Percentiles rank a stretch among this genome's conserved stretches.
These are phyloP conservation scores for Danionella cerebrum DNA, from an alignment of 2,113 vertebrate genomes.

Conservation along the genomic window DNA sequence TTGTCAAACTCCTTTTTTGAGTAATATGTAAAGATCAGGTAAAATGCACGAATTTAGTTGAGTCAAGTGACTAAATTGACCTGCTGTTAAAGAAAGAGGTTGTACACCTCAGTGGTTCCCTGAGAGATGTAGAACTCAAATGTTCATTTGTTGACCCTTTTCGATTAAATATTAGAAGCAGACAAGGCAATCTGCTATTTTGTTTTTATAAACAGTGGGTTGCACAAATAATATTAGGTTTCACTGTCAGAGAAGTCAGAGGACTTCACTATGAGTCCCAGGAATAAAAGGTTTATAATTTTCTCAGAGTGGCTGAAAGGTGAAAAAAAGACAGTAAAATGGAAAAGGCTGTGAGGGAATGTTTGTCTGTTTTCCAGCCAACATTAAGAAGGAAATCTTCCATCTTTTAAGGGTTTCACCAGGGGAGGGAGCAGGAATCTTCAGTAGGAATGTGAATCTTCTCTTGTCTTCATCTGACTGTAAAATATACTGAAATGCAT, in stretches of 20 bases:
- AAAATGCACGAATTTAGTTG: too few relatives aligned
- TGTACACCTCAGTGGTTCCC: too few relatives aligned
- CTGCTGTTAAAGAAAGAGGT: too few relatives aligned
- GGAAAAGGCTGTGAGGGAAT: neutral
- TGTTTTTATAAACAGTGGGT: neutral
- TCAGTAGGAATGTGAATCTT: conserved; percentile 1
- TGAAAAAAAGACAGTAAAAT: conserved; percentile 25
- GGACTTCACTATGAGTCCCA: neutral
- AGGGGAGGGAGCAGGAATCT: conserved; percentile 6
- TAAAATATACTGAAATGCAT: neutral
- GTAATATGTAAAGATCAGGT: too few relatives aligned
- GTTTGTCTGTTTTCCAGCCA: neutral
- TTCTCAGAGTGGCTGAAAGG: neutral
- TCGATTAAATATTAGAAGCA: too few relatives aligned
- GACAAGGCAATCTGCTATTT: neutral
- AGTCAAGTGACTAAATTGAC: too few relatives aligned
- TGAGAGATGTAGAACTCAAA: too few relatives aligned
- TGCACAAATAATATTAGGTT: neutral
- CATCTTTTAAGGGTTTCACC: conserved; percentile 55
- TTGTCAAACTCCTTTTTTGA: too few relatives aligned
- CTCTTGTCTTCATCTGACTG: conserved; percentile 1
- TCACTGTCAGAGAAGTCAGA: neutral
- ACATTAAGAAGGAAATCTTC: conserved; percentile 35
- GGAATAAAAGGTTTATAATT: neutral
- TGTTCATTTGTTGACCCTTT: too few relatives aligned